These are phyloP conservation scores for Formicarius rufipectus DNA, from an alignment of 2,113 vertebrate genomes.

Conservation along the genomic window DNA sequence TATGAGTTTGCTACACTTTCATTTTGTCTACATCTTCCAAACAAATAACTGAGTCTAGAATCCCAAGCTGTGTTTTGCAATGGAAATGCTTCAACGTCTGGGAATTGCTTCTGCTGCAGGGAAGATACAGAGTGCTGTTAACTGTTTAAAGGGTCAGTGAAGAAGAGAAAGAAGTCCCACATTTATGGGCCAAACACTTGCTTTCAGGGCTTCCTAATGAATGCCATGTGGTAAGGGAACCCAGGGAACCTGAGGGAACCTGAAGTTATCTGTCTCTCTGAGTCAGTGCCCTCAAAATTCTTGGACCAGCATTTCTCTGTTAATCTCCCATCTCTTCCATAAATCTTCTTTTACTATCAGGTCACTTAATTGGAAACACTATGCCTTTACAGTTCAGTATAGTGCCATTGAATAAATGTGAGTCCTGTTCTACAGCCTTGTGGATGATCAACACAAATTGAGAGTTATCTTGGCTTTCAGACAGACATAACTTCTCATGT, in stretches of 20 bases:
- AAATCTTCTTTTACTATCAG: slow-evolving; percentile 28
- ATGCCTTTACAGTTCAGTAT: neutral
- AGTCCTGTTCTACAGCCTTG: neutral
- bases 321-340: slow-evolving; percentile 1
- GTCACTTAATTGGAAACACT: slow-evolving; percentile 11
- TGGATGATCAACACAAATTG: neutral
- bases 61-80: slow-evolving; percentile 70
- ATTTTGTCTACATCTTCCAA: slow-evolving; percentile 68
- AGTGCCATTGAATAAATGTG: neutral
- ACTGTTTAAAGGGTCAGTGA: slow-evolving; percentile 30
- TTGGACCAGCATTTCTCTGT: neutral
- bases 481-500: neutral
- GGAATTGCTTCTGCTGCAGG: slow-evolving; percentile 59
- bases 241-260: neutral
- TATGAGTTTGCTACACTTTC: slow-evolving; percentile 74
- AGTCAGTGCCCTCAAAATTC: neutral
- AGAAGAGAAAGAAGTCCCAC: neutral
- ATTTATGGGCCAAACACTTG: neutral
- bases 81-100: slow-evolving; percentile 66
- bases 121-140: slow-evolving; percentile 30
- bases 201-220: neutral
- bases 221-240: neutral
- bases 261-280: neutral
- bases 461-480: neutral
- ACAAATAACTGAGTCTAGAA: slow-evolving; percentile 63